Evolutionary conservation across 1,140 invertebrate genomes (phyloP), one percentile per base, ranked within the genome.

Genomic region (Ceratina calcarata): DNA sequence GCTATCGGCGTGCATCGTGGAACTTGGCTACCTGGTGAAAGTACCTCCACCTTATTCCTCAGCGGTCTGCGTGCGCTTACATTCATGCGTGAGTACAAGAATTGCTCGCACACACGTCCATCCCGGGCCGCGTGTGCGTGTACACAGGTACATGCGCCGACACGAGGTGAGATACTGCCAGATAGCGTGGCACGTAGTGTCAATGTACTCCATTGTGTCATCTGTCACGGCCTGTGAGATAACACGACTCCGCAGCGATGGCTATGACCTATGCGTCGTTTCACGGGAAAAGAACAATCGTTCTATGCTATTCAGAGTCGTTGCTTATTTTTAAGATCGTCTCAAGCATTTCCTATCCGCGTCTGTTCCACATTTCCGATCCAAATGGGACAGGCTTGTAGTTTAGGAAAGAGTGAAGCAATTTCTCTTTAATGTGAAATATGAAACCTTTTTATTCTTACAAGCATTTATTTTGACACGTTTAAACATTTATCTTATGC

Each of bases 161-260:
- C 73, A 60, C 49, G 80, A 85, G 71, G 75, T 73, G 73, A 85
- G 80, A 85, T 75, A 71, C 72, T 82, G 82, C 70, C 67, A 76
- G 68, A 74, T 66, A 58, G 73, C 65, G 45, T 51, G 69, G 73
- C 73, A 86, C 72, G 78, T 57, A 86, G 85, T 86, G 84, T 86
- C 84, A 83, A 83, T 86, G 84, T 75, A 86, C 81, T 86, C 80
- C 82, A 86, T 86, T 86, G 85, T 86, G 84, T 86, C 84, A 86
- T 86, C 73, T 60, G 81, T 85, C 81, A 78, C 80, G 80, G 68
- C 8, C 68, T 64, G 72, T 86, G 85, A 86, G 84, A 86, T 86
- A 86, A 86, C 61, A 58, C 55, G 57, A 16, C 72, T 51, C 60
- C 70, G 71, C 55, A 76, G 77, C 77, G 70, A 73, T 82, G 81